Percentiles rank a stretch among this genome's conserved stretches.
These are phyloP conservation scores for Maniola hyperantus DNA, from an alignment of 2,888 invertebrate genomes.

Conservation along the genomic window DNA sequence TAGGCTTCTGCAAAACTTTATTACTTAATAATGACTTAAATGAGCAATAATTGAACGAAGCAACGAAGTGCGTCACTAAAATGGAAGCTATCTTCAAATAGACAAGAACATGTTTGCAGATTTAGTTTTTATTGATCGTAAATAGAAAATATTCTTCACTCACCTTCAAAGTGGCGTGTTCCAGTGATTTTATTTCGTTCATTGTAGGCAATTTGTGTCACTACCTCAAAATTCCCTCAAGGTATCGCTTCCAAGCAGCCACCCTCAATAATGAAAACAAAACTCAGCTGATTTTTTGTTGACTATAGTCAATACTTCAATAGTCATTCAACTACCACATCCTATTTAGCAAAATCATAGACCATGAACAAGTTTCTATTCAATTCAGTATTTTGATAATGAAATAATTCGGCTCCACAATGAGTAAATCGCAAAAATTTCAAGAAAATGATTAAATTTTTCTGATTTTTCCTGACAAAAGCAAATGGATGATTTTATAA, in stretches of 20 bases:
- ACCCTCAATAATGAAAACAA: constrained; percentile 67
- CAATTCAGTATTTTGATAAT: not conserved
- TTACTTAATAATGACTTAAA: not conserved
- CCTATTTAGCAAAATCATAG: not conserved
- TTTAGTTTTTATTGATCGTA: constrained; percentile 10
- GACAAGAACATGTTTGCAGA: constrained; percentile 4
- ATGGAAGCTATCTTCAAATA: not conserved
- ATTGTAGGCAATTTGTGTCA: constrained; percentile 69
- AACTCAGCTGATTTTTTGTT: constrained; percentile 73
- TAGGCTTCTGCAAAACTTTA: not conserved
- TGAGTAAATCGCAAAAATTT: constrained; percentile 12
- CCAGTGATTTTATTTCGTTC: constrained; percentile 96
- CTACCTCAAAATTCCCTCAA: constrained; percentile 30
- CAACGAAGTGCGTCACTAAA: constrained; percentile 10
- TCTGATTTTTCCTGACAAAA: constrained; percentile 9
- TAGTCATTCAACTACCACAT: not conserved
- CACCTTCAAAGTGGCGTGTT: constrained; percentile 97
- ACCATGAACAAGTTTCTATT: not conserved
- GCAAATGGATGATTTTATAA: constrained; percentile 11
- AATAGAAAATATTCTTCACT: constrained; percentile 9
- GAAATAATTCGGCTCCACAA: constrained; percentile 11
- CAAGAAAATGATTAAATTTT: not conserved
- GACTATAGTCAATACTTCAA: constrained; percentile 10
- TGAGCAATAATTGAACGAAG: not conserved
- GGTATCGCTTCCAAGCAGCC: constrained; percentile 28